Base-by-base conservation (phyloP, 2,113 vertebrate genomes). In the Chloroceryle aenea region DNA sequence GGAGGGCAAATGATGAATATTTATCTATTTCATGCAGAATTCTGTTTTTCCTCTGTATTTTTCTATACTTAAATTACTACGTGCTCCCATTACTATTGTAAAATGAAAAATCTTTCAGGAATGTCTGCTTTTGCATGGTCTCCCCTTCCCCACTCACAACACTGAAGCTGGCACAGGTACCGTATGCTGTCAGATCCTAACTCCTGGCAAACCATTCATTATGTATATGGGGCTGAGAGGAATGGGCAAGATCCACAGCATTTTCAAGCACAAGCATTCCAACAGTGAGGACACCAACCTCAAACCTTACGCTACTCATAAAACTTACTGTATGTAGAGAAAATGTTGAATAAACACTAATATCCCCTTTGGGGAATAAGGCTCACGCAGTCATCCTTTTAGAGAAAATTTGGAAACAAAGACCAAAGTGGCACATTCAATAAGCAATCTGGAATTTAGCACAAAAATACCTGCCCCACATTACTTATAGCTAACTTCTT, bases 21-120 rank as follows among this genome's bases (percentile, higher is more conserved):
- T 93, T 92, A 95, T 92, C 93, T 96, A 76, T 86, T 96, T 95
- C 95, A 87, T 62, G 32, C 38, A 85, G 85, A 87, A 96, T 89
- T 97, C 76, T 86, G 56, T 94, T 93, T 92, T 82, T 67, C 80
- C 77, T 34, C 61, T 73, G 58, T 87, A 90, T 90, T 96, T 94
- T 96, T 96, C 85, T 95, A 38, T 81, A 79, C 92, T 87, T 64
- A 96, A 96, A 82, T 48, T 76, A 91, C 75, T 86, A 92, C 1
- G 1, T 69, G 15, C 62, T 90, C 50, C 90, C 59, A 66, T 90
- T 93, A 80, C 61, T 93, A 83, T 55, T 69, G 88, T 69, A 92
- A 94, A 87, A 85, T 74, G 64, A 74, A 95, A 91, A 85, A 72
- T 77, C 87, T 79, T 40, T 40, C n/a, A 82, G 69, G 40, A 80